These are phyloP conservation scores for Columba janthina DNA, from an alignment of 2,113 vertebrate genomes.

Conservation along the genomic window DNA sequence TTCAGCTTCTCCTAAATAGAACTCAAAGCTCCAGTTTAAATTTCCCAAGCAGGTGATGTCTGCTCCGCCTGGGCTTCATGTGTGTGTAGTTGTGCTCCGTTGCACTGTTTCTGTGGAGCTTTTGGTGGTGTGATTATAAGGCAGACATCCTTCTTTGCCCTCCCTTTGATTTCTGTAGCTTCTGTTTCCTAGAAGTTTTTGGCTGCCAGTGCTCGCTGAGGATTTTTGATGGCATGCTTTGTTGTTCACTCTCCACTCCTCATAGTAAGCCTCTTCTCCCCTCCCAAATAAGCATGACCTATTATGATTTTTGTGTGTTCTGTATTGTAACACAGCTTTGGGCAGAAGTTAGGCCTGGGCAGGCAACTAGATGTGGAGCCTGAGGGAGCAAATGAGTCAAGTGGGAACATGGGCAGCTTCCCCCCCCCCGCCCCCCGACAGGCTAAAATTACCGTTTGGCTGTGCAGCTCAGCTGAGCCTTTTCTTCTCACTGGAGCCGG, in stretches of 20 bases:
- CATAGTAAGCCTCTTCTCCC: neutral
- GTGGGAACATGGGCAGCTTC: neutral
- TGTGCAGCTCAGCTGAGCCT: neutral
- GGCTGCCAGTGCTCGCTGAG: neutral
- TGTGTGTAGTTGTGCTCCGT: neutral
- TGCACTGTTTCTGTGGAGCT: neutral
- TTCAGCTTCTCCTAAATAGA: neutral
- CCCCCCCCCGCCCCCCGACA: no score
- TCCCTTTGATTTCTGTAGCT: neutral
- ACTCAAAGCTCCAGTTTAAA: neutral
- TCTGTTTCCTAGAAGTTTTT: neutral
- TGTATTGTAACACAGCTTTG: neutral
- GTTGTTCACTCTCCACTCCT: neutral
- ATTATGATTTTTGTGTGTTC: neutral
- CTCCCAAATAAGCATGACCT: neutral
- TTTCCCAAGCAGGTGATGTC: neutral
- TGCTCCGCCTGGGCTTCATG: neutral
- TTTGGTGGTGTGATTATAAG: neutral
- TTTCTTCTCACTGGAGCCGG: neutral
- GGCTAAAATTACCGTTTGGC: neutral
- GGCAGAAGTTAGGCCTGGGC: neutral
- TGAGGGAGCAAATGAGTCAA: neutral
- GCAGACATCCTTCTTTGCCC: neutral
- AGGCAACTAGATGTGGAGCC: neutral
- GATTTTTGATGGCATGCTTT: neutral